phyloP scores from a whole-genome alignment of 2,113 vertebrate species.

The Menura novaehollandiae region DNA sequence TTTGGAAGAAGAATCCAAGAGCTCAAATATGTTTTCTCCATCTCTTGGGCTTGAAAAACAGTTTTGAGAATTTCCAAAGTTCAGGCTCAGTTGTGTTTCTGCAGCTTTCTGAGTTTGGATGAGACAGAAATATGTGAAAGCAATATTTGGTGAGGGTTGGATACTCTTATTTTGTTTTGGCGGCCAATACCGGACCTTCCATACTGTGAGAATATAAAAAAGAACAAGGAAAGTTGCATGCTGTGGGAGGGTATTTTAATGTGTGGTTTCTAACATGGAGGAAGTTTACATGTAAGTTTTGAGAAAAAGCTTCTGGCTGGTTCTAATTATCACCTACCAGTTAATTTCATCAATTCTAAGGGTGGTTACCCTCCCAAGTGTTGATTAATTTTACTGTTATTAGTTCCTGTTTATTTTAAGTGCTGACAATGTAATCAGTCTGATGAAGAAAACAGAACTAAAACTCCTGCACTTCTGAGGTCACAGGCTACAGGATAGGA shows the following conservation, averaged over 20 bases:
- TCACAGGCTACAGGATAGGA: background rate
- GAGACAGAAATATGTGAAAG: slow-evolving; percentile 45
- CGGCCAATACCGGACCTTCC: background rate
- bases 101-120: background rate
- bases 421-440: slow-evolving; percentile 33
- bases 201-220: background rate
- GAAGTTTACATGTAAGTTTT: background rate
- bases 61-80: background rate
- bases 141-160: slow-evolving; percentile 1
- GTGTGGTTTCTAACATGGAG: background rate
- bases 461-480: background rate
- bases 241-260: background rate
- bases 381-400: slow-evolving; percentile 54
- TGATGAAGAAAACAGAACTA: slow-evolving; percentile 54
- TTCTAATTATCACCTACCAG: slow-evolving; percentile 46
- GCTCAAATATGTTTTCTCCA: background rate
- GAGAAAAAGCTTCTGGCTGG: slow-evolving; percentile 4
- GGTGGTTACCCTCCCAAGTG: background rate
- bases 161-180: background rate
- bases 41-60: background rate
- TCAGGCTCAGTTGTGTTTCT: background rate
- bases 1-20: background rate
- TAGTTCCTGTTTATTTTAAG: slow-evolving; percentile 48
- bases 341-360: slow-evolving; percentile 15
- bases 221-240: background rate